Base-by-base conservation (phyloP, 2,888 invertebrate genomes). In the Polietes domitor region DNA sequence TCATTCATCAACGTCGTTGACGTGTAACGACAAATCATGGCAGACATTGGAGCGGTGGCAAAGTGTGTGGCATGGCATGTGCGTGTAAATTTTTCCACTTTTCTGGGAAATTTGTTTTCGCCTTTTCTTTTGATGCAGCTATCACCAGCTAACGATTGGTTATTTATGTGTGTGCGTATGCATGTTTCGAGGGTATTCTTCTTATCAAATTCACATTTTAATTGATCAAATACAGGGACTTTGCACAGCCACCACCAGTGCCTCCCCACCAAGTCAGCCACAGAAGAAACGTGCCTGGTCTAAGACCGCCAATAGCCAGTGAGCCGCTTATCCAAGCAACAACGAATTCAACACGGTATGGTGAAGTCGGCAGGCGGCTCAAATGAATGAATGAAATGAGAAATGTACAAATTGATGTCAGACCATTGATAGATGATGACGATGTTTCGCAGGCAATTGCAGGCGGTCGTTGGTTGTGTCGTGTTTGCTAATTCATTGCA, bases 171-270 rank as follows among this genome's bases (percentile, higher is more conserved):
- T 61, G n/a, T 9, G 61, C 15, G 3, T 5, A 10, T 26, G n/a
- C n/a, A n/a, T n/a, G n/a, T n/a, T n/a, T n/a, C n/a, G n/a, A n/a
- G 58, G 26, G 10, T 41, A 21, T 68, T 28, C n/a, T 65, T 72
- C 32, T 77, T 63, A 83, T 80, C 74, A 78, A 71, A 78, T 43
- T 68, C 68, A 32, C 43, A 72, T 74, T 53, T 53, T 70, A 76
- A 84, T 76, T 81, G 58, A 80, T 84, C 83, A 73, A 65, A 53
- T 21, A 28, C 41, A 12, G 6, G 37, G 58, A 37, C 68, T 55
- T n/a, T n/a, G n/a, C n/a, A 50, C 41, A 79, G 72, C 71, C n/a
- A n/a, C n/a, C n/a, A n/a, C n/a, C n/a, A n/a, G n/a, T 4, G 19
- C 53, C 55, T n/a, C 24, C 24, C 12, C 50, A 9, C 28, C 17